Conservation (phyloP, 2,888 invertebrate species). For the Metopia argyrocephala region DNA sequence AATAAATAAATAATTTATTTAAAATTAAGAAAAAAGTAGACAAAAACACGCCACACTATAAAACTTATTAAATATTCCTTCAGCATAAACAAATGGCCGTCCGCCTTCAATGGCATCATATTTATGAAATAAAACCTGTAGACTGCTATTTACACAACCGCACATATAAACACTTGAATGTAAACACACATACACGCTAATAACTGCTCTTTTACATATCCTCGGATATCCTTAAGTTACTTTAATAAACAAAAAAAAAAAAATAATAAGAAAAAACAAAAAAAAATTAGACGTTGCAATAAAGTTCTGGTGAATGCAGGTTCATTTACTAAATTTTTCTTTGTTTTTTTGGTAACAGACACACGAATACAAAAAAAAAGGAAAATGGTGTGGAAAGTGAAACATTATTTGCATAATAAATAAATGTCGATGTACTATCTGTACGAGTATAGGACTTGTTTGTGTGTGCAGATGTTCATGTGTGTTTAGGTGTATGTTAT, state of each 20-base stretch:
- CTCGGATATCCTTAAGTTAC: slow-evolving; percentile 58
- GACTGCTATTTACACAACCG: too few relatives aligned
- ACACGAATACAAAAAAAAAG: background rate
- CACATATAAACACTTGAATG: background rate
- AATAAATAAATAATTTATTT: slow-evolving; percentile 16
- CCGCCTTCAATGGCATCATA: slow-evolving; percentile 52
- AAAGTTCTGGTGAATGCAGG: slow-evolving; percentile 58
- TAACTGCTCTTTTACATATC: slow-evolving; percentile 8
- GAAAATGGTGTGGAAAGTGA: slow-evolving; percentile 7
- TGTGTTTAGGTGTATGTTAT: background rate
- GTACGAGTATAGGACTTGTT: background rate
- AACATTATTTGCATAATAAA: slow-evolving; percentile 61
- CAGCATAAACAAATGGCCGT: slow-evolving; percentile 53
- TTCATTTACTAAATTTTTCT: slow-evolving; percentile 57
- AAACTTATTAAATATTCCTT: slow-evolving; percentile 62
- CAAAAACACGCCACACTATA: slow-evolving; percentile 34
- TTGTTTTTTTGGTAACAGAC: background rate
- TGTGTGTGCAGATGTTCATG: background rate
- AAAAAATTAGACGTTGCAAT: slow-evolving; percentile 21
- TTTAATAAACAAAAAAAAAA: background rate
- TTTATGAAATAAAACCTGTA: background rate
- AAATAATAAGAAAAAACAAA: background rate
- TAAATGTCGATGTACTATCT: slow-evolving; percentile 13
- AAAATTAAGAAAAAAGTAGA: background rate
- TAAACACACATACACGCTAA: background rate